Percentiles rank a stretch among this genome's conserved stretches.
Evolutionary conservation across 2,797 vertebrate species (phyloP).

Genomic region (Sebastes steindachneri): DNA sequence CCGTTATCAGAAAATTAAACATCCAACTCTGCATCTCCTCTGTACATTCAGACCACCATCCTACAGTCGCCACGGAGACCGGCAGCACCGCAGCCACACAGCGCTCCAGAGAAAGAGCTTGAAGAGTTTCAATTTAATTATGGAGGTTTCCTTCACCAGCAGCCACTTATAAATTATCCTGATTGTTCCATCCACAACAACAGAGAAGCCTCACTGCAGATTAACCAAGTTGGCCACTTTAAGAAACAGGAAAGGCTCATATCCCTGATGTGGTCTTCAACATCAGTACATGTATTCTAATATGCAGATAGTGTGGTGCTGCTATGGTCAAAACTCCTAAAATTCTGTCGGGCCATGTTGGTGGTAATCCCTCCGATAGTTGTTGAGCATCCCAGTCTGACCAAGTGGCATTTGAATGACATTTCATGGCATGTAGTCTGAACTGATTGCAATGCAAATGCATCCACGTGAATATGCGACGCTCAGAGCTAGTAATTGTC

Average conservation of each 20-base stretch:
- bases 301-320: not conserved
- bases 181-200: constrained; percentile 24
- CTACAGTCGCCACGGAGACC: constrained; percentile 62
- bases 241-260: not conserved
- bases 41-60: constrained; percentile 35
- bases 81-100: not conserved
- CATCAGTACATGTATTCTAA: not conserved
- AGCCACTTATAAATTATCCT: constrained; percentile 58
- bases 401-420: too few species aligned
- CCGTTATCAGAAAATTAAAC: constrained; percentile 56
- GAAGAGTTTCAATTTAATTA: constrained; percentile 61
- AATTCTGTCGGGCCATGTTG: not conserved
- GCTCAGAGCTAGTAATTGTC: too few species aligned
- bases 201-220: constrained; percentile 13
- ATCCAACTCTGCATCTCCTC: constrained; percentile 21
- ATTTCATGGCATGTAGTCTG: too few species aligned
- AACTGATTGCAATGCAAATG: too few species aligned
- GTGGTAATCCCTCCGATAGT: not conserved
- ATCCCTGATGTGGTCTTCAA: not conserved
- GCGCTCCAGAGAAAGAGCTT: constrained; percentile 10
- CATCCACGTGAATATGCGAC: too few species aligned
- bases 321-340: not conserved
- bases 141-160: constrained; percentile 31
- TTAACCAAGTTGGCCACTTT: not conserved
- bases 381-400: too few species aligned